A percentile compares a stretch with the other conserved stretches of the same genome.
Conservation (phyloP, 2,113 vertebrate genomes). For the Crotalus viridis region DNA sequence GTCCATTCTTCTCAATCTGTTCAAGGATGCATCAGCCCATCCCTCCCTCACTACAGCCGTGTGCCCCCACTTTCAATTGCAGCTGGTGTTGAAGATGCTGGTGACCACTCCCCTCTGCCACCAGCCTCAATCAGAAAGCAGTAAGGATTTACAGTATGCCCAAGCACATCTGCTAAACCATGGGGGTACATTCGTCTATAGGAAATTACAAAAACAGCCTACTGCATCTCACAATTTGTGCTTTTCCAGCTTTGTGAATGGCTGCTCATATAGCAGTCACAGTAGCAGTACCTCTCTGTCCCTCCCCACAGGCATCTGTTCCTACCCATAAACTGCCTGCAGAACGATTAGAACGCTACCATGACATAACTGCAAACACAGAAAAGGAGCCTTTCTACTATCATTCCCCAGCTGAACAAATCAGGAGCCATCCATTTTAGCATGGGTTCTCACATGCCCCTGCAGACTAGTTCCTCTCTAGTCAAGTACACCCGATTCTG, state of each 20-base stretch:
- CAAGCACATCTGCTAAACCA: not conserved
- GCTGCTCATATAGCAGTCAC: not conserved
- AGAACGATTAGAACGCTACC: not conserved
- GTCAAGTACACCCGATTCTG: not conserved
- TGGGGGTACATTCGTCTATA: not conserved
- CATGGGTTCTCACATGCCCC: not conserved
- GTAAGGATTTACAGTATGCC: not conserved
- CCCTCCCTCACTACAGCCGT: not conserved
- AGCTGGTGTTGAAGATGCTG: not conserved
- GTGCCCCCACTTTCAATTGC: not conserved
- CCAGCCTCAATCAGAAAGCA: slow-evolving; percentile 14
- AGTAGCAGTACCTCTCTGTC: not conserved
- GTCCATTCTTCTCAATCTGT: not conserved
- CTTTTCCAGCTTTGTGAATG: not conserved
- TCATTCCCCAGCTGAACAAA: not conserved
- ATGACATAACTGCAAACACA: not conserved
- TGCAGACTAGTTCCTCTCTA: not conserved
- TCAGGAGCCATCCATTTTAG: slow-evolving; percentile 6
- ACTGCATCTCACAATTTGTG: not conserved
- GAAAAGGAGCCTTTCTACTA: not conserved
- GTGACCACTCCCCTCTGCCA: slow-evolving; percentile 26
- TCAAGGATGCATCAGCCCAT: slow-evolving; percentile 4
- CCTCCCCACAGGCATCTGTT: too few species aligned
- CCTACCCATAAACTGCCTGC: not conserved
- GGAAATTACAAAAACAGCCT: not conserved